Evolutionary conservation across 2,797 vertebrate species (phyloP), one percentile per base, ranked within the genome.

Genomic region (Melanotaenia pygmaea): DNA sequence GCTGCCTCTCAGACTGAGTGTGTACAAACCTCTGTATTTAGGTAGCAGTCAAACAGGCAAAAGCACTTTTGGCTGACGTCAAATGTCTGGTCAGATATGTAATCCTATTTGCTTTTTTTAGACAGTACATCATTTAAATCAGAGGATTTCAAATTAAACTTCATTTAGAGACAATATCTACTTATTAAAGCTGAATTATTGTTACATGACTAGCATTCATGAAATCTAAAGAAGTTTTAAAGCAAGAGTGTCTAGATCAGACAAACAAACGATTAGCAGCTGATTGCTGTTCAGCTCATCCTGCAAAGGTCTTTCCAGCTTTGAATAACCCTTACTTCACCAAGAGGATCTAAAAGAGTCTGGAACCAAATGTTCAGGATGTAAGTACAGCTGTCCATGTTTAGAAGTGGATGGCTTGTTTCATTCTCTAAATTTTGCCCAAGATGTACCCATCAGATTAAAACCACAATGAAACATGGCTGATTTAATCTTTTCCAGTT

Each of bases 381-480:
- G 32, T 62, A 67, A 67, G 74, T 47, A 66, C 81, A 75, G 72
- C 72, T 84, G 77, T 83, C 67, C 60, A 56, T 64, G 61, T 13
- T 38, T 51, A 68, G 59, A 56, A 76, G 74, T 43, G 54, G 59
- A 58, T 64, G 56, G 78, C 83, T 66, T 60, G 51, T 72, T 70
- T 81, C 22, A 76, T 69, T 67, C 60, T 63, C 64, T 71, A 59
- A 74, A 77, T 72, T 73, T 77, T 67, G 57, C 43, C 68, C 64
- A 84, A 83, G 70, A 91, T 80, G 51, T 73, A 67, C 67, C 65
- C 18, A 73, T 66, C 74, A 80, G 84, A 91, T 92, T 76, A 86
- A 88, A 76, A 74, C 51, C 50, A 62, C 83, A 80, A 73, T 67
- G 64, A 81, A 90, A 85, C 66, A 71, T 62, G 59, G 16, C 75